A percentile compares a stretch with the other conserved stretches of the same genome.
These are phyloP conservation scores for Pinna nobilis DNA, from an alignment of 1,140 invertebrate species.

Conservation along the genomic window DNA sequence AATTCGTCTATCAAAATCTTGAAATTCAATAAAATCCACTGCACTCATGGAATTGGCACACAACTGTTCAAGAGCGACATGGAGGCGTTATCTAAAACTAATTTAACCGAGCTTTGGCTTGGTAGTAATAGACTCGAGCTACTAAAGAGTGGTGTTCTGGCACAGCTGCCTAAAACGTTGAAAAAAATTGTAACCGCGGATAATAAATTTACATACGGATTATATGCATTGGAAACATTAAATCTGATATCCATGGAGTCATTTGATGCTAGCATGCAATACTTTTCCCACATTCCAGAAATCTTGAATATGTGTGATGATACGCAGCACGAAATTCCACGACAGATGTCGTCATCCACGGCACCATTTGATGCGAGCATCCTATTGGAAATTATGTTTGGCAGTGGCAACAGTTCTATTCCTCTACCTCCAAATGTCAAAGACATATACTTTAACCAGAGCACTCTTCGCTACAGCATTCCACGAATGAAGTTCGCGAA, in stretches of 20 bases:
- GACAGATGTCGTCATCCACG: not conserved
- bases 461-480: not conserved
- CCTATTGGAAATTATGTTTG: no score
- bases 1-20: constrained; percentile 1
- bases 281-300: not conserved
- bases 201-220: not conserved
- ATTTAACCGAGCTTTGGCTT: not conserved
- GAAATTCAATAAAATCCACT: constrained; percentile 6
- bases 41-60: not conserved
- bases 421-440: not conserved
- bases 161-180: not conserved
- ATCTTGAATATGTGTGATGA: not conserved
- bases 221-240: not conserved
- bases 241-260: not conserved
- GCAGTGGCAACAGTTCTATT: not conserved
- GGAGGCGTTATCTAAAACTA: not conserved
- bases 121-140: not conserved
- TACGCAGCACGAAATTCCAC: not conserved
- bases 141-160: not conserved
- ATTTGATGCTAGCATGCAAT: not conserved
- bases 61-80: not conserved
- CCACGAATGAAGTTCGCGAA: no score
- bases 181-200: not conserved
- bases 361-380: not conserved
- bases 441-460: not conserved